phyloP scores from a whole-genome alignment of 2,888 invertebrate species.

The Cerastis leucographa region DNA sequence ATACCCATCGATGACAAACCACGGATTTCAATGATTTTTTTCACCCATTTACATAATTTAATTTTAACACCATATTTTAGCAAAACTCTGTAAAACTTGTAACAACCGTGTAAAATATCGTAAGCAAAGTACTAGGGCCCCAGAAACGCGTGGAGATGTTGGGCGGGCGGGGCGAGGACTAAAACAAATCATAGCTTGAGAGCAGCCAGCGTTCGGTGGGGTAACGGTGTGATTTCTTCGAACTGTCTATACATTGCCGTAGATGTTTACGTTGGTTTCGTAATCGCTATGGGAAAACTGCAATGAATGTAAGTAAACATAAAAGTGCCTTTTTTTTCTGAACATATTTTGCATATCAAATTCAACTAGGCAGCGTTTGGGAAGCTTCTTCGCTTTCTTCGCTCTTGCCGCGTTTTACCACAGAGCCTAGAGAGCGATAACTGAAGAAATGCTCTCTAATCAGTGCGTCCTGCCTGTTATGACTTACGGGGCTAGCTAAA shows the following conservation, averaged over 20 bases:
- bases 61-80: constrained; percentile 18
- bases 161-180: constrained; percentile 73
- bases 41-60: constrained; percentile 24
- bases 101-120: constrained; percentile 28
- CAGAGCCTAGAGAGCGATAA: neutral
- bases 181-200: constrained; percentile 54
- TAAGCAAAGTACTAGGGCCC: constrained; percentile 68
- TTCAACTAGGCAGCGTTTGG: neutral
- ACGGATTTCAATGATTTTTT: constrained; percentile 29
- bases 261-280: neutral
- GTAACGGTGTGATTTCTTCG: constrained; percentile 23
- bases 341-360: no score
- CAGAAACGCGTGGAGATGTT: constrained; percentile 75
- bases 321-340: no score
- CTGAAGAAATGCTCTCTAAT: neutral
- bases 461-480: neutral
- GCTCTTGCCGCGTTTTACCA: neutral
- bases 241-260: constrained; percentile 7
- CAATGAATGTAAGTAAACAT: constrained; percentile 25
- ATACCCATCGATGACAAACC: constrained; percentile 51
- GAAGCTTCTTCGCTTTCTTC: neutral
- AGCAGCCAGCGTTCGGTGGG: constrained; percentile 16
- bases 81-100: constrained; percentile 7
- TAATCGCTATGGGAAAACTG: neutral
- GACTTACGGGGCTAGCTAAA: neutral